Evolutionary conservation across 1,140 invertebrate genomes (phyloP).

Genomic region (Apis dorsata): DNA sequence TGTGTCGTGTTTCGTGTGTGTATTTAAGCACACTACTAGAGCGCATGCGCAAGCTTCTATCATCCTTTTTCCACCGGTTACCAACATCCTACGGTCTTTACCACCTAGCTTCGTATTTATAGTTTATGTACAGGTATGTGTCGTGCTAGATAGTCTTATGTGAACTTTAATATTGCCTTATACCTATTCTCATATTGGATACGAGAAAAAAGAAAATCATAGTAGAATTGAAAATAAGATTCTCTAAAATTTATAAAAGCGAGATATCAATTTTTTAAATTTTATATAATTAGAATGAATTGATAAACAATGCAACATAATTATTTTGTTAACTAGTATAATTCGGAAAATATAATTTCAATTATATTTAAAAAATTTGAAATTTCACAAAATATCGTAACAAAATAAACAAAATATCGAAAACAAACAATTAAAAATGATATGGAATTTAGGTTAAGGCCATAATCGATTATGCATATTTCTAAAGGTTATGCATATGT

Average conservation of each 20-base stretch:
- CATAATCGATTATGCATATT: neutral
- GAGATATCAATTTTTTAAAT: conserved; percentile 11
- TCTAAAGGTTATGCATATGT: conserved; percentile 28
- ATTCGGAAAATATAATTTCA: neutral
- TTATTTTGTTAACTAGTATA: neutral
- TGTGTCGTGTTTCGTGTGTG: conserved; percentile 35
- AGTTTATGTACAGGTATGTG: conserved; percentile 20
- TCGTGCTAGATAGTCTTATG: conserved; percentile 37
- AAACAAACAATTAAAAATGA: neutral
- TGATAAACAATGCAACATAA: neutral
- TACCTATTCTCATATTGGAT: conserved; percentile 56
- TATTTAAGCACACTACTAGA: conserved; percentile 46
- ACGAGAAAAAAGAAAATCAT: conserved; percentile 9
- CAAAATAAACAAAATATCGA: too few species aligned
- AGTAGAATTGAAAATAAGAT: conserved; percentile 48
- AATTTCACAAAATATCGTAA: too few species aligned
- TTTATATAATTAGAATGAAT: neutral
- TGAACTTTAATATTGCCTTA: conserved; percentile 65
- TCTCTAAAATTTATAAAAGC: conserved; percentile 19
- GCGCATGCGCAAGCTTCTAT: neutral
- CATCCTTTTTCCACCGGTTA: conserved; percentile 24
- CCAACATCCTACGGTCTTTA: conserved; percentile 17
- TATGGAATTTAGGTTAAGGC: conserved; percentile 6
- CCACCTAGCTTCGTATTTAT: neutral
- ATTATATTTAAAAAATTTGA: too few species aligned